Conservation (phyloP, 2,888 invertebrate genomes). For the Leptinotarsa rubiginosa region DNA sequence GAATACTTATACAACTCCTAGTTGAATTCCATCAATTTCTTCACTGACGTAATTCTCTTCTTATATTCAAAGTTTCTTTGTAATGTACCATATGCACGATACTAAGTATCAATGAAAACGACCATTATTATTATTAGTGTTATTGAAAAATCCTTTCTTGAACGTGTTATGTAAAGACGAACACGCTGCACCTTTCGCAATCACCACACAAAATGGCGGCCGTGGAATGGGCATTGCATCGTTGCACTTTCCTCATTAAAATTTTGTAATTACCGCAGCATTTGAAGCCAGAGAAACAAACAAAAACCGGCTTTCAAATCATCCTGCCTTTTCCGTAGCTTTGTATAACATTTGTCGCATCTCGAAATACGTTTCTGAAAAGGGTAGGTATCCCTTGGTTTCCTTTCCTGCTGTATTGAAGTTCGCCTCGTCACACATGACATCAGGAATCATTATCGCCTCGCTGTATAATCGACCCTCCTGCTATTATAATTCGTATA, state of each 20-base stretch:
- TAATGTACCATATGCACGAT: too few species aligned
- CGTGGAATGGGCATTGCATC: slow-evolving; percentile 55
- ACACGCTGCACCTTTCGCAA: slow-evolving; percentile 3
- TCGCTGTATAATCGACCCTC: slow-evolving; percentile 51
- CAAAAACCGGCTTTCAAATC: slow-evolving; percentile 45
- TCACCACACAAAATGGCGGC: slow-evolving; percentile 17
- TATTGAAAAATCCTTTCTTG: background rate
- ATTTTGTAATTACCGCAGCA: slow-evolving; percentile 61
- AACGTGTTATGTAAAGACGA: background rate
- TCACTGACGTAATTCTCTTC: too few species aligned
- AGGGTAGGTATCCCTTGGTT: slow-evolving; percentile 49
- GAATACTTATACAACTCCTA: too few species aligned
- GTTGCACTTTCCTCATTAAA: slow-evolving; percentile 65
- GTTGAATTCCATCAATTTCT: too few species aligned
- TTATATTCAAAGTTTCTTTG: too few species aligned
- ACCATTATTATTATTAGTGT: too few species aligned
- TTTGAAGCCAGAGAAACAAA: slow-evolving; percentile 39
- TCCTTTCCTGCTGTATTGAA: slow-evolving; percentile 28
- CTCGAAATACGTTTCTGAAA: slow-evolving; percentile 36
- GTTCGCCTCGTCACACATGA: slow-evolving; percentile 50
- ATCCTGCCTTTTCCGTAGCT: slow-evolving; percentile 21
- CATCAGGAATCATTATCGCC: slow-evolving; percentile 50
- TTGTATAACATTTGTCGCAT: slow-evolving; percentile 27
- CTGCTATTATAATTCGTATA: slow-evolving; percentile 56
- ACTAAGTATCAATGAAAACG: too few species aligned